Conservation (phyloP, 2,797 vertebrate species). For the Megalops cyprinoides region DNA sequence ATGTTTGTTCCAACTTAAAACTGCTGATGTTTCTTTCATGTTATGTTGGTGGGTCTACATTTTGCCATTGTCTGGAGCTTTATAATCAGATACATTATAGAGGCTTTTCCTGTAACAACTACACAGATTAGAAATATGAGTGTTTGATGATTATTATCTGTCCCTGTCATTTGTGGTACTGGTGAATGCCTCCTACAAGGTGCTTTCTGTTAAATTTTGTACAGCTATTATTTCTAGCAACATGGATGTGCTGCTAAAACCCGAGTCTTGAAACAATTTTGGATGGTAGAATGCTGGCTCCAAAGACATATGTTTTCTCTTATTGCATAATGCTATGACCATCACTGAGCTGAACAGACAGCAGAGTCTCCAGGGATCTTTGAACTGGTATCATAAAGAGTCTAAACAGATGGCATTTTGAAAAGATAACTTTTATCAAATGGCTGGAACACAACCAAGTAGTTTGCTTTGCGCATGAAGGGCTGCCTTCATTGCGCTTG, state of each 20-base stretch:
- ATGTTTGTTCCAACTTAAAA: neutral
- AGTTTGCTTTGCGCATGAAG: neutral
- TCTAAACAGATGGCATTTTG: neutral
- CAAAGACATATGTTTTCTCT: neutral
- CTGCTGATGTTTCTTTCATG: neutral
- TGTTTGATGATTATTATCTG: neutral
- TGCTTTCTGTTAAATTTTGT: conserved; percentile 17
- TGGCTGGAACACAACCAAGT: neutral
- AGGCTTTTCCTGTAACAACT: neutral
- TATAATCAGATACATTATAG: neutral
- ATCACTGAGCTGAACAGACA: conserved; percentile 12
- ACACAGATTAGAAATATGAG: neutral
- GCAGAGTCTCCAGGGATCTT: neutral
- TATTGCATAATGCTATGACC: neutral
- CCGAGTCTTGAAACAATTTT: neutral
- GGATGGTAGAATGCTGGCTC: neutral
- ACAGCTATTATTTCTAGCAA: conserved; percentile 39
- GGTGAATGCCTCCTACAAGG: neutral
- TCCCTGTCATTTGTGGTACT: neutral
- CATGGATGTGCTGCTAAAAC: neutral
- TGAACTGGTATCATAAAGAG: conserved; percentile 4
- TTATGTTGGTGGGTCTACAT: neutral
- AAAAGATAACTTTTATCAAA: conserved; percentile 15
- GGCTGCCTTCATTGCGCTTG: neutral
- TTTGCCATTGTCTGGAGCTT: neutral